Evolutionary conservation across 2,797 vertebrate species (phyloP), one percentile per base, ranked within the genome.

Genomic region (Manis pentadactyla): DNA sequence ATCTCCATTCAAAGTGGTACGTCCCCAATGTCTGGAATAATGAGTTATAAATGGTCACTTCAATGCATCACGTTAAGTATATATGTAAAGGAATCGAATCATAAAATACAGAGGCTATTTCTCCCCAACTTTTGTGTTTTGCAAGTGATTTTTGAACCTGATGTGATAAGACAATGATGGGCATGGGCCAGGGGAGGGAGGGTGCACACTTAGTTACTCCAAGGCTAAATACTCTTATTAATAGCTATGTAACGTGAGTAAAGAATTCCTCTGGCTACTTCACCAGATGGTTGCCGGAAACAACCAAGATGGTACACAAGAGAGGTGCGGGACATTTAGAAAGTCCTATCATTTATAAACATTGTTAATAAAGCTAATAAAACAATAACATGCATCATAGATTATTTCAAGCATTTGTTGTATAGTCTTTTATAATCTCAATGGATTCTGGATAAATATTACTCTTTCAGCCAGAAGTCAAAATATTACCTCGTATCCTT

Each of bases 401-500:
- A n/a, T 27, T 71, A 75, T 73, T 87, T 74, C 61, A 49, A 74
- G 73, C 3, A 1, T 2, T 27, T 57, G 69, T 39, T 59, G 19
- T 46, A 42, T 46, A 49, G 8, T 49, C 42, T 49, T 74, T 51
- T 75, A 57, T 46, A 29, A 46, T 71, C 42, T 92, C 69, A 29
- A 0, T 31, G 23, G 53, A 57, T 55, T 93, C 57, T 85, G 69
- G 25, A 55, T 42, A 37, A 73, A 23, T 13, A 57, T 4, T 5
- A n/a, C 19, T 84, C 19, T 61, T 42, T 15, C 73, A 66, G 12
- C 51, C 37, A 63, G 19, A 66, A 74, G 51, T 73, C 29, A 37
- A 19, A 79, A 61, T 0, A 96, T 99, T 98, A 99, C 99, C 99
- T 99, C 99, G 95, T 99, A 99, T 97, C 99, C 99, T 98, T 99